phyloP scores from a whole-genome alignment of 2,797 vertebrate species.

The Poeciliopsis infans region DNA sequence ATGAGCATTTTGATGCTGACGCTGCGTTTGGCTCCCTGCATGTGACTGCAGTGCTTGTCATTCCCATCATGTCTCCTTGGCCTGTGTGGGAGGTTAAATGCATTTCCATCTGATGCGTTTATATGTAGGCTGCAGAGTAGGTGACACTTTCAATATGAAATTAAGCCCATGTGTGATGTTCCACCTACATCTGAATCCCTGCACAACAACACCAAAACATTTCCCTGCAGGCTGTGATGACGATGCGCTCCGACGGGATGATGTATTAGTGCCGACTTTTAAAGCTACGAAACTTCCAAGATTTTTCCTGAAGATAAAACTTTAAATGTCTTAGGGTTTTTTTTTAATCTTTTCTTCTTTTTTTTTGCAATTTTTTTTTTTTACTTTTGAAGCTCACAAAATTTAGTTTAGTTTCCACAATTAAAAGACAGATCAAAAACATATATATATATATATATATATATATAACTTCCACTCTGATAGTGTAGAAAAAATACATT shows the following conservation, averaged over 20 bases:
- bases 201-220: neutral
- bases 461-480: no score
- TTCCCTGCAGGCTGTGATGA: slow-evolving; percentile 10
- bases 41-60: slow-evolving; percentile 15
- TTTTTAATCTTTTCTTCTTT: no score
- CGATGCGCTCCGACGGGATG: neutral
- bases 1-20: neutral
- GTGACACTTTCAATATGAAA: slow-evolving; percentile 17
- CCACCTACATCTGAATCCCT: slow-evolving; percentile 6
- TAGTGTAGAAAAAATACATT: no score
- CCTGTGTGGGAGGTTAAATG: slow-evolving; percentile 21
- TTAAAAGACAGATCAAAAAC: no score
- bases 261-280: no score
- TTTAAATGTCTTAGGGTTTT: no score
- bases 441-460: no score
- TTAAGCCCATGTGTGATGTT: slow-evolving; percentile 6
- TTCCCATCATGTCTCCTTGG: slow-evolving; percentile 18
- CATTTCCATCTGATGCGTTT: neutral
- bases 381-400: no score
- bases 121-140: slow-evolving; percentile 19
- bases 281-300: no score
- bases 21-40: slow-evolving; percentile 9
- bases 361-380: no score
- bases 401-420: no score
- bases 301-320: no score